Percentiles rank a stretch among this genome's conserved stretches.
Conservation (phyloP, 2,113 vertebrate species). For the Geococcyx californianus region DNA sequence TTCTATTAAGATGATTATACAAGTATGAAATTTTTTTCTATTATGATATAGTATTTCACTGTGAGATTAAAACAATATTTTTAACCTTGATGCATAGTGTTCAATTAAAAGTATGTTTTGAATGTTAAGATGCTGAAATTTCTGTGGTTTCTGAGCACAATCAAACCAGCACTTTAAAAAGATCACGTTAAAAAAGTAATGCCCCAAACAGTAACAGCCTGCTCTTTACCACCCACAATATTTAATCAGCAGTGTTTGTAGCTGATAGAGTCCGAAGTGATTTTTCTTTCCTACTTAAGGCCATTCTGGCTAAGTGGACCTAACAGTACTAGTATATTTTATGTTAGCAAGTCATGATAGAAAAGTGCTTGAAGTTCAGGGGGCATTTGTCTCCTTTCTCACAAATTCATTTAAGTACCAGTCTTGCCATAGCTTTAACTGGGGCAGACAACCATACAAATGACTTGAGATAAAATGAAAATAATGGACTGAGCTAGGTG, state of each 20-base stretch:
- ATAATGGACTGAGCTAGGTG: constrained; percentile 83
- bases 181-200: constrained; percentile 48
- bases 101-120: constrained; percentile 50
- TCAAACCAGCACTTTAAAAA: constrained; percentile 63
- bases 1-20: constrained; percentile 54
- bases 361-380: constrained; percentile 87
- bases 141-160: constrained; percentile 58
- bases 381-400: constrained; percentile 83
- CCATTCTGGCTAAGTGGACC: constrained; percentile 75
- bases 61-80: constrained; percentile 57
- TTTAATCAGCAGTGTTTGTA: constrained; percentile 73
- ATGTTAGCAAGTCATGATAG: constrained; percentile 74
- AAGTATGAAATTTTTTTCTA: constrained; percentile 34
- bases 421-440: constrained; percentile 80
- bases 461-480: constrained; percentile 88
- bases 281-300: constrained; percentile 56
- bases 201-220: neutral
- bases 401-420: constrained; percentile 82
- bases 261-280: constrained; percentile 71
- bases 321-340: constrained; percentile 73
- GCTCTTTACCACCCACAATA: neutral
- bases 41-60: constrained; percentile 46
- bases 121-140: constrained; percentile 37
- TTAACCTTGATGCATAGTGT: constrained; percentile 43
- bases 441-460: constrained; percentile 84